Base-by-base conservation (phyloP, 1,140 invertebrate genomes). In the Gonioctena quinquepunctata region DNA sequence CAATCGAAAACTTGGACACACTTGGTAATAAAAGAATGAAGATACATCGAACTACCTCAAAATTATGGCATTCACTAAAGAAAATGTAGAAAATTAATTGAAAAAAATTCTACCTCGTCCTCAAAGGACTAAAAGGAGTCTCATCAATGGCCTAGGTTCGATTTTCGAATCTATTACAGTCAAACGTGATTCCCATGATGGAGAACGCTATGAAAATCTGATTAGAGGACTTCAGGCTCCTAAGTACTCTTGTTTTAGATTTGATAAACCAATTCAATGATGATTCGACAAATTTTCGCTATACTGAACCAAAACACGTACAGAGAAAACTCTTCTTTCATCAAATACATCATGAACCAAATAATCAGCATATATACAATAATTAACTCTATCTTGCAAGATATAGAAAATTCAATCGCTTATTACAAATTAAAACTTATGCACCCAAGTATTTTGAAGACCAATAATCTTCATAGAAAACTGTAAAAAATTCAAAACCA, bases 181-280 rank as follows among this genome's bases (percentile, higher is more conserved):
- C 19, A 77, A 78, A 64, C 70, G 76, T 69, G 78, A 79, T 62
- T 25, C 70, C n/a, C 18, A 75, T 42, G 77, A 80, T 71, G 76
- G 72, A 21, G 48, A 74, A 50, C 54, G 59, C n/a, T 71, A 75
- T 42, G 69, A 77, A 61, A 73, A 72, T 68, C 66, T 73, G 57
- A 77, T 74, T 61, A 42, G 73, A 54, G 56, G 70, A 68, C 70
- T 72, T 42, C 33, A 69, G 2, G 26, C 23, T 2, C 8, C 42
- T 3, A 66, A 54, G 8, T 54, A 19, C 0, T 16, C 25, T 54
- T 8, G 13, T 13, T 19, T 21, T 52, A 1, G 11, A 23, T 52
- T 56, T 50, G 48, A 66, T 66, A 6, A 56, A 66, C 8, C 7
- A 25, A 64, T 64, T 33, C 18, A 63, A 25, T 63, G 8, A 25